Conservation (phyloP, 2,888 invertebrate species). For the Linnaemya tessellans region DNA sequence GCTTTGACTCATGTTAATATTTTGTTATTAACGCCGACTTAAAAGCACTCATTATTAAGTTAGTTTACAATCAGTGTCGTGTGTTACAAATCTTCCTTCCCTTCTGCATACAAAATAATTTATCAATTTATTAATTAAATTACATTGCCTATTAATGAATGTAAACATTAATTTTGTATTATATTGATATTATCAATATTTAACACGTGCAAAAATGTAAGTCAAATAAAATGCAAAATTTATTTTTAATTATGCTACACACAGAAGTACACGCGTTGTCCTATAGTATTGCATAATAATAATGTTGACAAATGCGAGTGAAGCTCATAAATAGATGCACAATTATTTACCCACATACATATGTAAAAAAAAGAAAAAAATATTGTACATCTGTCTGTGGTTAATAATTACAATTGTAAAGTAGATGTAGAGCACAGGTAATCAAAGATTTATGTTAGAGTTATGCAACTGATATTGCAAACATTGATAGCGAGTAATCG, state of each 20-base stretch:
- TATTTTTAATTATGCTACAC: constrained; percentile 45
- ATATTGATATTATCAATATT: constrained; percentile 28
- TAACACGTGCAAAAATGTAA: constrained; percentile 40
- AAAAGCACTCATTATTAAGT: too few species aligned
- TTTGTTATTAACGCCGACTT: background rate
- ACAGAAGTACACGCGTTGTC: background rate
- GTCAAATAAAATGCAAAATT: constrained; percentile 47
- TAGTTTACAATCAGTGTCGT: background rate
- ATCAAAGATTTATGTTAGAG: constrained; percentile 43
- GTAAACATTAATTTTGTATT: constrained; percentile 19
- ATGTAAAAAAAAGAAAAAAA: too few species aligned
- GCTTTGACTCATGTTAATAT: background rate
- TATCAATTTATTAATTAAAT: constrained; percentile 52
- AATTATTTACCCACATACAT: background rate
- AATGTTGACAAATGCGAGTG: constrained; percentile 41
- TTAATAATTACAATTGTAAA: constrained; percentile 64
- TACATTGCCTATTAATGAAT: constrained; percentile 38
- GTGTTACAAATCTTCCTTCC: background rate
- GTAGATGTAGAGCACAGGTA: constrained; percentile 51
- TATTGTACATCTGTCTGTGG: constrained; percentile 54
- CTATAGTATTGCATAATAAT: background rate
- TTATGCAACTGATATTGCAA: constrained; percentile 39
- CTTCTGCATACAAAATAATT: background rate
- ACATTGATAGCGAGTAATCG: constrained; percentile 51
- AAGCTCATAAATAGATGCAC: constrained; percentile 18